A percentile compares a stretch with the other conserved stretches of the same genome.
These are phyloP conservation scores for Camponotus pennsylvanicus DNA, from an alignment of 1,140 invertebrate genomes.

Conservation along the genomic window DNA sequence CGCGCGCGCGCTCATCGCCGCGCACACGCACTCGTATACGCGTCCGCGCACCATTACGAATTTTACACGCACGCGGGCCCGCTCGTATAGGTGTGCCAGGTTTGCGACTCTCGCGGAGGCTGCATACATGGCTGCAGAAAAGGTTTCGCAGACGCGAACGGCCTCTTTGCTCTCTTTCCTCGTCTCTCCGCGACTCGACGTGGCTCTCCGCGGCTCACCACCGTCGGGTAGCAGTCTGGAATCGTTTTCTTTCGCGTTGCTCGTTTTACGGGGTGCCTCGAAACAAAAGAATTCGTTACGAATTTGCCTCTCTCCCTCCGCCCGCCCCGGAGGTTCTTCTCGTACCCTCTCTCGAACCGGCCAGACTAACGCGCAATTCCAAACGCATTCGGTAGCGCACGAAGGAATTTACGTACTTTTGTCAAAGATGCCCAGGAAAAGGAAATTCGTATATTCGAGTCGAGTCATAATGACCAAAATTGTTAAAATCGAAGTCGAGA, in stretches of 20 bases:
- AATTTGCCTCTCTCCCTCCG: slow-evolving; percentile 80
- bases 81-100: slow-evolving; percentile 32
- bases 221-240: slow-evolving; percentile 76
- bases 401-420: slow-evolving; percentile 24
- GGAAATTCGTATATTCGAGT: not conserved
- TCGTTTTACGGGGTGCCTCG: slow-evolving; percentile 82
- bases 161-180: slow-evolving; percentile 67
- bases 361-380: slow-evolving; percentile 51
- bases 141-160: slow-evolving; percentile 72
- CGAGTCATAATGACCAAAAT: not conserved
- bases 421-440: not conserved
- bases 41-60: not conserved
- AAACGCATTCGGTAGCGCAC: slow-evolving; percentile 19
- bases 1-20: slow-evolving; percentile 60
- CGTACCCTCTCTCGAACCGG: slow-evolving; percentile 29
- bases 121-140: slow-evolving; percentile 77
- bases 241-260: slow-evolving; percentile 80
- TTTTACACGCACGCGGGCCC: slow-evolving; percentile 24
- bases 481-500: not conserved
- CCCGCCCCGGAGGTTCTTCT: slow-evolving; percentile 58
- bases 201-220: slow-evolving; percentile 61
- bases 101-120: slow-evolving; percentile 71
- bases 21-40: not conserved
- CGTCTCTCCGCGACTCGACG: slow-evolving; percentile 56
- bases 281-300: slow-evolving; percentile 85